Conservation (phyloP, 2,113 vertebrate species). For the Nesogale talazaci region DNA sequence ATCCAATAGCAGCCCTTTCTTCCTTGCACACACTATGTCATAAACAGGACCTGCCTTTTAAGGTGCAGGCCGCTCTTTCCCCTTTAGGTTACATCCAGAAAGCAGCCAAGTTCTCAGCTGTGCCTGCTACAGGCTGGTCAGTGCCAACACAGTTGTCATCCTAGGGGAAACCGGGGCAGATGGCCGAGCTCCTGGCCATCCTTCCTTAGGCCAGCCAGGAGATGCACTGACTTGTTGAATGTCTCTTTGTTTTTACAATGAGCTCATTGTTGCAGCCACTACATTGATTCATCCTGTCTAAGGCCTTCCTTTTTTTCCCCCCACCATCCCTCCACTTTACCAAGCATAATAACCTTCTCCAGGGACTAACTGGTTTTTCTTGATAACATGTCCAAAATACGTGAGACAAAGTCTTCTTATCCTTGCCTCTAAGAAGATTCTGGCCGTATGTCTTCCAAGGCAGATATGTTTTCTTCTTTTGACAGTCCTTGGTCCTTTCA, state of each 20-base stretch:
- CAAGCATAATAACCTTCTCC: too few relatives aligned
- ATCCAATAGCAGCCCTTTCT: neutral
- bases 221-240: neutral
- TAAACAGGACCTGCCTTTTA: neutral
- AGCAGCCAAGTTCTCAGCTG: neutral
- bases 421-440: too few relatives aligned
- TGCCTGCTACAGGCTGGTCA: neutral
- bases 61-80: constrained; percentile 22
- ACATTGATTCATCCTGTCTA: too few relatives aligned
- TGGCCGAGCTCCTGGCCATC: neutral
- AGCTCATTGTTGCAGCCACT: too few relatives aligned
- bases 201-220: neutral
- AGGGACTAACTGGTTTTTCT: too few relatives aligned
- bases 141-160: neutral
- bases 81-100: constrained; percentile 12
- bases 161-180: neutral
- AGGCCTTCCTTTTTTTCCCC: too few relatives aligned
- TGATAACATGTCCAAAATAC: too few relatives aligned
- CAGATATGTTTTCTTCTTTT: too few relatives aligned
- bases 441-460: too few relatives aligned
- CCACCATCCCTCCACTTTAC: too few relatives aligned
- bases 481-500: too few relatives aligned
- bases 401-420: too few relatives aligned
- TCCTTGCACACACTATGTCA: neutral
- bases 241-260: neutral